Evolutionary conservation across 2,797 vertebrate species (phyloP).

Genomic region (Platyrinchus mystaceus): DNA sequence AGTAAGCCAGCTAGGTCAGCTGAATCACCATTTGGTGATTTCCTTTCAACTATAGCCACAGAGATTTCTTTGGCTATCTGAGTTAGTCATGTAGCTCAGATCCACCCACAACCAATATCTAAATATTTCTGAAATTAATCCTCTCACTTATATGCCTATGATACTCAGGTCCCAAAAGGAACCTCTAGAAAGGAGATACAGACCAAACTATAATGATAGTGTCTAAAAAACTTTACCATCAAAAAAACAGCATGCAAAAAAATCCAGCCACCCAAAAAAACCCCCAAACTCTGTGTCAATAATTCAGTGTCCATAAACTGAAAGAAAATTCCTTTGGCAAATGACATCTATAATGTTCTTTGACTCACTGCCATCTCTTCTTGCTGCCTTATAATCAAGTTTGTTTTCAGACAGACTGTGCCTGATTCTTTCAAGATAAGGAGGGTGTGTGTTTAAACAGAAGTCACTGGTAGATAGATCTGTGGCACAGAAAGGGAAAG

Average conservation of each 20-base stretch:
- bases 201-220: not conserved
- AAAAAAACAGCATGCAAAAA: not conserved
- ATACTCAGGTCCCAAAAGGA: not conserved
- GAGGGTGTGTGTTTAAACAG: not conserved
- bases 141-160: not conserved
- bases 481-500: not conserved
- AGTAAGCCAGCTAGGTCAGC: not conserved
- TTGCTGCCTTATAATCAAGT: constrained; percentile 12
- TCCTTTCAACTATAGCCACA: not conserved
- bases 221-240: not conserved
- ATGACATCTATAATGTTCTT: constrained; percentile 16
- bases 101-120: not conserved
- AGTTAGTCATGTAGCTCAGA: no score
- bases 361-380: constrained; percentile 31
- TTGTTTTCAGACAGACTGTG: constrained; percentile 23
- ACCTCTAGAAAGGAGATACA: not conserved
- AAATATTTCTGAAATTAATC: not conserved
- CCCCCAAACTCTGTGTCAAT: not conserved
- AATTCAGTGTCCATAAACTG: not conserved
- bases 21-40: not conserved
- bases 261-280: not conserved
- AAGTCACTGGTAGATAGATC: not conserved
- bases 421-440: constrained; percentile 33
- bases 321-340: constrained; percentile 35
- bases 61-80: not conserved